Evolutionary conservation across 1,140 invertebrate species (phyloP), one percentile per base, ranked within the genome.

Genomic region (Drosophila bocki): DNA sequence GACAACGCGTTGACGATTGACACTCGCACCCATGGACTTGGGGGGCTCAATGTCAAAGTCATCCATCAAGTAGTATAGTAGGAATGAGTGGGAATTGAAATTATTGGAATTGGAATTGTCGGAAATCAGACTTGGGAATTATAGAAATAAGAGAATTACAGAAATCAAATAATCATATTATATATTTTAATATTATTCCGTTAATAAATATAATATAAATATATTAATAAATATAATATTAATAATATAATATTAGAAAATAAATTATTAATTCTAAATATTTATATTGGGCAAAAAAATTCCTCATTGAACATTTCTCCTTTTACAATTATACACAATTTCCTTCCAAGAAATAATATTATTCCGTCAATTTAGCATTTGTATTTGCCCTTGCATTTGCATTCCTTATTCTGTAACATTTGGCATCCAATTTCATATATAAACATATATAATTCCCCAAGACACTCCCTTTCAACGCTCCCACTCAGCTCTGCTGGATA

Each of bases 1-100:
- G 48, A 53, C 69, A 71, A 47, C 33, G 35, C 64, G 41, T 39
- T 59, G 47, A 35, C 62, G 64, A 83, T 77, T 87, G 83, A 80
- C 84, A 83, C 75, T 56, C 61, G 47, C 37, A 69, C 65, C 39
- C 39, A 60, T 58, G 51, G 53, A 56, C 53, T 37, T 32, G 35
- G 26, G 2, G 74, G 74, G 60, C 60, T 76, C 83, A 87, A 87
- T 87, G 78, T 81, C 82, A 85, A 70, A 79, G 77, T 77, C 77
- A 65, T 56, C 47, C 62, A 63, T 68, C 22, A 58, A 76, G 9
- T 19, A 7, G 29, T 3, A 11, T 1, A 19, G 17, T 7, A 19
- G 17, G 13, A 54, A 12, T 22, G 32, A 60, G 39, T 60, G 64
- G 51, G 35, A 44, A 37, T 37, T n/a, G 15, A 3, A 11, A 8